Conservation (phyloP, 2,888 invertebrate genomes). For the Phengaris alcon region DNA sequence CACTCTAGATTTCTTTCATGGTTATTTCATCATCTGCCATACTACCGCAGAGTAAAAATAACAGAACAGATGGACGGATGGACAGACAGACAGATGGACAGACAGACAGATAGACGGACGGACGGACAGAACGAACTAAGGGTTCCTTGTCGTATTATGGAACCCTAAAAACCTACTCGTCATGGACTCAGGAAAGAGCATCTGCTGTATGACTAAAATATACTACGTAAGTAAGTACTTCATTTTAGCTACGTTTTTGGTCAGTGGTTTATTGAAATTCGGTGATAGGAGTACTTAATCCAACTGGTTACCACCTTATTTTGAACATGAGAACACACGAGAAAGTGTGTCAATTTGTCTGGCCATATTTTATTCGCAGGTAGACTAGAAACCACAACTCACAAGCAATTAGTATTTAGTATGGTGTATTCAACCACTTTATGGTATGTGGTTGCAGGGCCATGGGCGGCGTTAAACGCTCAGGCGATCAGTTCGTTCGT, state of each 20-base stretch:
- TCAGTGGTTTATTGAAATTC: conserved; percentile 1
- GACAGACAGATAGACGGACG: too few species aligned
- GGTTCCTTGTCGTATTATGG: too few species aligned
- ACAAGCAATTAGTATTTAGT: too few species aligned
- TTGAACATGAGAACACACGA: background rate
- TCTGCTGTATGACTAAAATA: background rate
- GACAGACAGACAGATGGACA: too few species aligned
- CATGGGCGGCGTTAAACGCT: background rate
- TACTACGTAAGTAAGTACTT: background rate
- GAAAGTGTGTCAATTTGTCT: conserved; percentile 13
- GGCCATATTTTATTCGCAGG: background rate
- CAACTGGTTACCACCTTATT: background rate
- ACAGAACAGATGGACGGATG: too few species aligned
- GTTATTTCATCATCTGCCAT: background rate
- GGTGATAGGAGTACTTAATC: background rate
- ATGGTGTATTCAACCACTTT: too few species aligned
- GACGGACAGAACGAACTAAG: too few species aligned
- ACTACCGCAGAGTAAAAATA: background rate
- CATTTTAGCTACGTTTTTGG: background rate
- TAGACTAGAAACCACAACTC: background rate
- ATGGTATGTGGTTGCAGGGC: background rate
- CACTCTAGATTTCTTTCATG: background rate
- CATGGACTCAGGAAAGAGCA: too few species aligned
- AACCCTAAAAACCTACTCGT: too few species aligned
- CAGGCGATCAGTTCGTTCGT: background rate